Evolutionary conservation across 2,888 invertebrate genomes (phyloP), one percentile per base, ranked within the genome.

Genomic region (Pandemis heparana): DNA sequence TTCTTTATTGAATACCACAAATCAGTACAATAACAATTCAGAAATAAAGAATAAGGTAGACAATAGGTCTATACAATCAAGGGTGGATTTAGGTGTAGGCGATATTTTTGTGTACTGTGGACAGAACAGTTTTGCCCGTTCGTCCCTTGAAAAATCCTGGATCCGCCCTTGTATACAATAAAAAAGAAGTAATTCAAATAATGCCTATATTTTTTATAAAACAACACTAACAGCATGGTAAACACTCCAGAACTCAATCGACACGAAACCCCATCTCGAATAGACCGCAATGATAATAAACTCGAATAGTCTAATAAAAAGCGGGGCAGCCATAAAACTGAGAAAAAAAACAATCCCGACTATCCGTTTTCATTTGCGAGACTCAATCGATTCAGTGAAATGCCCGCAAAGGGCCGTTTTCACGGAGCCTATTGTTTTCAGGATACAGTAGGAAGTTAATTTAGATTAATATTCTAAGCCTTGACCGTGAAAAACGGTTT

Each of bases 211-310:
- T 32, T 32, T 32, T 32, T 32, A 32, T 32, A 32, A 32, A 32
- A 18, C 16, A 51, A 64, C 18, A 12, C 5, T 16, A 18, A 63
- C 56, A 41, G 32, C 62, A 48, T 56, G 46, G 53, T 56, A 53
- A 63, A 72, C 41, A 59, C 59, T 39, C 18, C 23, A n/a, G 61
- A 46, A 59, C 53, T 48, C 67, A 59, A 73, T 64, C 68, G 48
- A 60, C 63, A 60, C 72, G 62, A 60, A 69, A 59, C 46, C 66
- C 66, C 16, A 23, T 18, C 53, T 46, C 48, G 71, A 61, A 75
- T 75, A 67, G 71, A 63, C 67, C 73, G 64, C 75, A 76, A 77
- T 75, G 75, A 77, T 75, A 76, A 75, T 79, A 80, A 77, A 78
- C 71, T 75, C 75, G 75, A 79, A 77, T 73, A 71, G 68, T 70